Conservation (phyloP, 2,113 vertebrate species). For the Oreochromis niloticus region DNA sequence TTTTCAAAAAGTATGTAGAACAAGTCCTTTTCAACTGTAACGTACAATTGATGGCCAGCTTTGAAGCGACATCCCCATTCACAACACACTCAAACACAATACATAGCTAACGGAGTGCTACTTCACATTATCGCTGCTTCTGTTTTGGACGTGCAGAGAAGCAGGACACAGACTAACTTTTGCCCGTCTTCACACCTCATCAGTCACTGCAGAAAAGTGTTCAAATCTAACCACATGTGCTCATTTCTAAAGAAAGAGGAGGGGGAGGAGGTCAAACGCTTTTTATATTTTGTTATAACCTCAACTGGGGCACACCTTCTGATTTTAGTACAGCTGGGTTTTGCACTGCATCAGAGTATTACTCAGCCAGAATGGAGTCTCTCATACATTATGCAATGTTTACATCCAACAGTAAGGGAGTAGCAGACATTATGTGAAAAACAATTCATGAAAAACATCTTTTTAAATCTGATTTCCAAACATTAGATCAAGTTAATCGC, state of each 20-base stretch:
- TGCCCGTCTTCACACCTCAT: background rate
- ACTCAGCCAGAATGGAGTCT: background rate
- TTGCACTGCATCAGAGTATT: background rate
- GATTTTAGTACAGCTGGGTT: background rate
- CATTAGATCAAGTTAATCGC: background rate
- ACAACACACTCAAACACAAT: background rate
- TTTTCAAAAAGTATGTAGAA: background rate
- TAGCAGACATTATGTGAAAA: background rate
- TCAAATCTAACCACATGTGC: background rate
- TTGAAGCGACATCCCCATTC: background rate
- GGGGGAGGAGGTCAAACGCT: background rate
- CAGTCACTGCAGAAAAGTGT: background rate
- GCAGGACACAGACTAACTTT: background rate
- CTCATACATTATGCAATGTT: background rate
- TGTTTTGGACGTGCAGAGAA: background rate
- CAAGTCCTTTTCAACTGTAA: background rate
- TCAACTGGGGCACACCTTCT: background rate
- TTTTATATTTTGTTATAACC: background rate
- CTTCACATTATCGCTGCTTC: background rate
- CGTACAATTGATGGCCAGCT: background rate
- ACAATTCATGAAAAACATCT: background rate
- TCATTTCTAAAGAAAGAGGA: background rate
- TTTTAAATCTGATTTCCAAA: background rate
- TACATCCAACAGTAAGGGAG: background rate
- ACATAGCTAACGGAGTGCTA: background rate